Base-by-base conservation (phyloP, 2,797 vertebrate genomes). In the Platalea minor region DNA sequence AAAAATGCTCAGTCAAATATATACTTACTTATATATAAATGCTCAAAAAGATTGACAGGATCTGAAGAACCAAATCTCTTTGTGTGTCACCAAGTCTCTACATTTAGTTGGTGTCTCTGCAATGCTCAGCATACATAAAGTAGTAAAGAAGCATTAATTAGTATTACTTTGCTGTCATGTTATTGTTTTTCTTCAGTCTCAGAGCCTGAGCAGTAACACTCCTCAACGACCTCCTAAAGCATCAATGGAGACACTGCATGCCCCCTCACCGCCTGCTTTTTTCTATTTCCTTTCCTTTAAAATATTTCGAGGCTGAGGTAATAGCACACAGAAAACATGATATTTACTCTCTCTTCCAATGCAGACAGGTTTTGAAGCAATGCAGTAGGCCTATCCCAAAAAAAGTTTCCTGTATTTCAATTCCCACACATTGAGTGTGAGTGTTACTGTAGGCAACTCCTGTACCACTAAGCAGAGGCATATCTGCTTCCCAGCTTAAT, bases 221-320 rank as follows among this genome's bases (percentile, higher is more conserved):
- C 59, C 86, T 81, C 65, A 54, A 46, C 73, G 56, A 86, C 63
- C 82, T 88, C 68, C 21, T 7, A 51, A 87, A 91, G 67, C 51
- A 91, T 59, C 68, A n/a, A 46, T 24, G 26, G 60, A 93, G 91
- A 88, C 51, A 96, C 74, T 1, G 2, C 83, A 91, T 10, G 4
- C 65, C 83, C 91, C 89, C 89, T 72, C 87, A 89, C 37, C 1
- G 11, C 89, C 91, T 94, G 17, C 56, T 70, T 78, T 93, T 74
- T 83, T 48, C 53, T 95, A 26, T 91, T 97, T 94, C 65, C 79
- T 87, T 90, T 96, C 77, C 46, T 88, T 91, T 93, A 51, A 72
- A 93, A 91, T 80, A 87, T 81, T 91, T 78, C 23, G 53, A 80
- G 29, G 73, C 35, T 85, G 87, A 76, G 81, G 67, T 75, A 65